Evolutionary conservation across 2,113 vertebrate species (phyloP).

Genomic region (Numenius arquata): DNA sequence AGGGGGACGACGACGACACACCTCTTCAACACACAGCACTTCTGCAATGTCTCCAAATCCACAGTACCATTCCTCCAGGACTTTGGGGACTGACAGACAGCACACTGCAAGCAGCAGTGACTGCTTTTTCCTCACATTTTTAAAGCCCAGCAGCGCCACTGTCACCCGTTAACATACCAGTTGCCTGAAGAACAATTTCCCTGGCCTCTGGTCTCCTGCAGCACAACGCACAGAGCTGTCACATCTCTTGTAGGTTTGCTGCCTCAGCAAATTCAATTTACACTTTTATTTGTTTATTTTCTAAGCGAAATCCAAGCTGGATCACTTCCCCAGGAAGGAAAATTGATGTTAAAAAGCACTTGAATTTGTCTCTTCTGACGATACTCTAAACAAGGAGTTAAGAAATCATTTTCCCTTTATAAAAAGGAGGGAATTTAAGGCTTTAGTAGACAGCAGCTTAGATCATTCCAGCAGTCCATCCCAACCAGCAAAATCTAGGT

Average conservation of each 20-base stretch:
- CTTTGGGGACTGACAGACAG: not conserved
- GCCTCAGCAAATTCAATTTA: not conserved
- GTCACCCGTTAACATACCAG: not conserved
- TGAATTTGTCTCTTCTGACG: not conserved
- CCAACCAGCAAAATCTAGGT: slow-evolving; percentile 55
- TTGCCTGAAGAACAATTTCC: not conserved
- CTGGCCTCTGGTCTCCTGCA: not conserved
- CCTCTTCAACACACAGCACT: not conserved
- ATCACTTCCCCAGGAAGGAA: not conserved
- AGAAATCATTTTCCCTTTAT: slow-evolving; percentile 11
- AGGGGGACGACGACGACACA: no score
- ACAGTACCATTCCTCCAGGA: not conserved
- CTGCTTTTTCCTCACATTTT: not conserved
- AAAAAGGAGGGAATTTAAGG: not conserved
- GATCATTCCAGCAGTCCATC: slow-evolving; percentile 35
- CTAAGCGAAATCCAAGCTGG: not conserved
- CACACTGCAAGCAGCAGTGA: not conserved
- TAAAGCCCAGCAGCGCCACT: not conserved
- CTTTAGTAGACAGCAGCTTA: slow-evolving; percentile 27
- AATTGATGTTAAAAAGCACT: not conserved
- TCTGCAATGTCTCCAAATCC: not conserved
- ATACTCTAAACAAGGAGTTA: slow-evolving; percentile 23
- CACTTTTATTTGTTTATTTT: not conserved
- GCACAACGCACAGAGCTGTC: not conserved
- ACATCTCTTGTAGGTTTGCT: not conserved